Base-by-base conservation (phyloP, 2,888 invertebrate genomes). In the Machimus atricapillus region DNA sequence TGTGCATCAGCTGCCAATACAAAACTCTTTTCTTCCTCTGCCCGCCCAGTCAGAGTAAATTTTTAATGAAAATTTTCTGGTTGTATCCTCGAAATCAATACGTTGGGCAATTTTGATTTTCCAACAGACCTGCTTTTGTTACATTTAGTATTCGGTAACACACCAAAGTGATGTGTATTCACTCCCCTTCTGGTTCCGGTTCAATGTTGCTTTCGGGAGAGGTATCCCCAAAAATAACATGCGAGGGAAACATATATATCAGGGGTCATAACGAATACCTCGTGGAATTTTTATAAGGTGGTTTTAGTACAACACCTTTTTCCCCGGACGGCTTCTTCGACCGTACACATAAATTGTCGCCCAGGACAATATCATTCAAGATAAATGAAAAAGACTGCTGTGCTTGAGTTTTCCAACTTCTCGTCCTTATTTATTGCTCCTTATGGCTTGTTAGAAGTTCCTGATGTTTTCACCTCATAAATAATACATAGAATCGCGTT, bases 261-360 rank as follows among this genome's bases (percentile, higher is more conserved):
- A 58, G 34, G 82, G 27, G 4, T 16, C 52, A 82, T 58, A 82
- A 58, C 58, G 82, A 58, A 82, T 31, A 58, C 58, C 82, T 82
- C 37, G 37, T 82, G 82, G 82, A 82, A 82, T 82, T 82, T 82
- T 82, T 82, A 82, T 82, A 58, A 82, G 82, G 58, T 82, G 82
- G 82, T 82, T 82, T 82, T 52, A 82, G 82, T 82, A 82, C 82
- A 82, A 82, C 82, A 82, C 82, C 82, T 82, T 82, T 82, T 58
- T 66, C 27, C 66, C 58, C 37, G 58, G 52, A 66, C 66, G 66
- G 19, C 14, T 66, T 23, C 66, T 66, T 66, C 27, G 66, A 31
- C 56, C 58, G 34, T 37, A 19, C 66, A 66, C 82, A 82, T 82
- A 82, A 58, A 82, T 82, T 82, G 82, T 82, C 58, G 37, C 82